Conservation (phyloP, 2,888 invertebrate species). For the Hipparchia sbordonii region DNA sequence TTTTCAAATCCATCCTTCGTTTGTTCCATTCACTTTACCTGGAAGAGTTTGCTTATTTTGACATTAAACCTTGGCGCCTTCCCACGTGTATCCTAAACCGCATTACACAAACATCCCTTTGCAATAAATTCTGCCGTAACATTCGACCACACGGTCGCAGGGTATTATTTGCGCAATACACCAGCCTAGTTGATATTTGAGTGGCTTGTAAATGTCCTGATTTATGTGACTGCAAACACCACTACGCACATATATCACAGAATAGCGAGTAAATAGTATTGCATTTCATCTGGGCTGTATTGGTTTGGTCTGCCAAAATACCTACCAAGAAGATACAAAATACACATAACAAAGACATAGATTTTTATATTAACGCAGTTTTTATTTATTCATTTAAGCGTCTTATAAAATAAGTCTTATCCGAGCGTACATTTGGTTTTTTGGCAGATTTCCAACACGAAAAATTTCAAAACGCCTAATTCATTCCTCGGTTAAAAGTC, state of each 20-base stretch:
- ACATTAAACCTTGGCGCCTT: neutral
- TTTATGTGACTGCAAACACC: conserved; percentile 25
- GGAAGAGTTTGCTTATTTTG: neutral
- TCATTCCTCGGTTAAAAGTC: no score
- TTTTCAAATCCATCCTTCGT: no score
- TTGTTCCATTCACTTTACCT: neutral
- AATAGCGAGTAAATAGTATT: conserved; percentile 1
- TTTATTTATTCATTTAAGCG: no score
- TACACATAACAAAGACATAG: no score
- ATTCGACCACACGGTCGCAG: conserved; percentile 18
- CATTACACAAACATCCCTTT: conserved; percentile 15
- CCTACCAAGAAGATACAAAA: no score
- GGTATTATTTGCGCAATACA: conserved; percentile 27
- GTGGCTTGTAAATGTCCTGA: conserved; percentile 26
- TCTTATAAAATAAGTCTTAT: no score
- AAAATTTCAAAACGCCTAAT: no score
- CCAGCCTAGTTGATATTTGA: conserved; percentile 25
- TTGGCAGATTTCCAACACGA: no score
- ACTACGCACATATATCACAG: conserved; percentile 11
- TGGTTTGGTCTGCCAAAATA: neutral
- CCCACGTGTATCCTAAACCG: conserved; percentile 16
- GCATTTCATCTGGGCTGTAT: neutral
- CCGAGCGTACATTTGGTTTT: no score
- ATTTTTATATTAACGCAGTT: no score
- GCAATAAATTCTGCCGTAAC: conserved; percentile 21